Conservation (phyloP, 1,140 invertebrate species). For the Drosophila saltans region DNA sequence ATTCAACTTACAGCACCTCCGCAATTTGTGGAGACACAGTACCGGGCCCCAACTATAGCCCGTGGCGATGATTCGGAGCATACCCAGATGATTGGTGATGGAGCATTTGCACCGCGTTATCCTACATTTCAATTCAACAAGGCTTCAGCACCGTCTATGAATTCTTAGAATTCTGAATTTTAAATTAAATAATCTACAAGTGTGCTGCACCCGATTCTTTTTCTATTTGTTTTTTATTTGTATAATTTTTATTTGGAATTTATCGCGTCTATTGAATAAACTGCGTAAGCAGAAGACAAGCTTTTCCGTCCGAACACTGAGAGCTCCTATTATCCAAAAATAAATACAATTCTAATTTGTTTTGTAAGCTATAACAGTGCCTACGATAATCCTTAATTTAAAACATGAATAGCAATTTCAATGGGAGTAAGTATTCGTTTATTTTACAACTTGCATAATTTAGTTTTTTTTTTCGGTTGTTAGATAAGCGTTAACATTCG, state of each 20-base stretch:
- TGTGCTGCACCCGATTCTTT: background rate
- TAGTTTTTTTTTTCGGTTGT: background rate
- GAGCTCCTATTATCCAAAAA: constrained; percentile 1
- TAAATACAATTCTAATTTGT: background rate
- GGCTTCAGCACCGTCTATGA: constrained; percentile 63
- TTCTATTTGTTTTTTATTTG: constrained; percentile 9
- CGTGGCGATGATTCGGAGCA: constrained; percentile 84
- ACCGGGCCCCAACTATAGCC: constrained; percentile 83
- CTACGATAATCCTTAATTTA: constrained; percentile 17
- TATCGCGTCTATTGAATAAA: constrained; percentile 40
- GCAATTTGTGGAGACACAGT: constrained; percentile 84
- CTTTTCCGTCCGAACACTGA: constrained; percentile 1
- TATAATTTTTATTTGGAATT: constrained; percentile 14
- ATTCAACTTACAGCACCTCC: constrained; percentile 83
- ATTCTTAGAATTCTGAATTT: constrained; percentile 44
- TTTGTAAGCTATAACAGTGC: constrained; percentile 20
- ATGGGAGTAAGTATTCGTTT: background rate
- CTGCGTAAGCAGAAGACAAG: background rate
- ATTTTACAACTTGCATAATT: background rate
- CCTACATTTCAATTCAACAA: constrained; percentile 84
- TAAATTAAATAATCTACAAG: background rate
- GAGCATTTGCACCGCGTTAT: constrained; percentile 84
- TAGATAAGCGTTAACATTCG: background rate
- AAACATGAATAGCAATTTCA: background rate
- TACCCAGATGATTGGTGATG: constrained; percentile 82